These are phyloP conservation scores for Ochotona princeps DNA, from an alignment of 2,113 vertebrate species.

Conservation along the genomic window DNA sequence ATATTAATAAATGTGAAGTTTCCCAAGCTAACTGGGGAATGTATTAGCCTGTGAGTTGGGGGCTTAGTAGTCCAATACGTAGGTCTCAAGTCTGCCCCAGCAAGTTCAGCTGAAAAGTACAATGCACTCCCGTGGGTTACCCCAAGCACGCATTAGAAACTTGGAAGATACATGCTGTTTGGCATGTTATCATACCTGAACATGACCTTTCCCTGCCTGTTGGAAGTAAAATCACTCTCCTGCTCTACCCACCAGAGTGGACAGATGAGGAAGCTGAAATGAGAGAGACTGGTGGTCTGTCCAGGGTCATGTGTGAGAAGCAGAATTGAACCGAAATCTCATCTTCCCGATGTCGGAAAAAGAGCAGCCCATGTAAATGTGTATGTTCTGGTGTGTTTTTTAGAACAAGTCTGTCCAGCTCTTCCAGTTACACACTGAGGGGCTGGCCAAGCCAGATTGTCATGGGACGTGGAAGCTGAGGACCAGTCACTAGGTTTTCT, in stretches of 20 bases:
- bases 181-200: neutral
- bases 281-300: neutral
- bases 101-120: neutral
- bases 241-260: neutral
- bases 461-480: neutral
- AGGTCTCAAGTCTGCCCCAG: neutral
- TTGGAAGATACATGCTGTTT: neutral
- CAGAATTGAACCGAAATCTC: neutral
- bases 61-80: neutral
- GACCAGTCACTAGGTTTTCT: neutral
- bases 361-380: neutral
- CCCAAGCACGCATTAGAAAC: neutral
- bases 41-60: neutral
- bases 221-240: neutral
- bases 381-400: neutral
- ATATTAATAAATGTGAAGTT: neutral
- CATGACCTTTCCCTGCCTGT: neutral
- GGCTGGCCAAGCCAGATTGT: neutral
- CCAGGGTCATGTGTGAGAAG: neutral
- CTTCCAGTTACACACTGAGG: neutral
- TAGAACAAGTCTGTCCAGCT: neutral
- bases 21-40: neutral
- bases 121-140: neutral
- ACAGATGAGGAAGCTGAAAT: conserved; percentile 6
- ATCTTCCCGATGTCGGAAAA: neutral